Conservation (phyloP, 1,140 invertebrate species). For the Brachionus rubens region DNA sequence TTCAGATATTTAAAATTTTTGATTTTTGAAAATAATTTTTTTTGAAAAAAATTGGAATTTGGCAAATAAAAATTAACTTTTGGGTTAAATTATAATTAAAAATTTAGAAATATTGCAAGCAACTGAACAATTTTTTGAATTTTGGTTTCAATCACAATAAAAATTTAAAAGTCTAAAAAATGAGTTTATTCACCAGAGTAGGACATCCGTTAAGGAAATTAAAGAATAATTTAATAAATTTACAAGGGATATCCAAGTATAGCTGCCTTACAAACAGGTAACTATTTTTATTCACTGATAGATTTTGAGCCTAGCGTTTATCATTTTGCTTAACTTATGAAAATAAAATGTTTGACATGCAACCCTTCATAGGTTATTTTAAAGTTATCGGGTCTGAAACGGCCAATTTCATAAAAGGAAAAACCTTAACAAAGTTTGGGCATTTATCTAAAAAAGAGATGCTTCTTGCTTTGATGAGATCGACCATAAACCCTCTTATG, state of each 20-base stretch:
- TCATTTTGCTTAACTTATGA: no score
- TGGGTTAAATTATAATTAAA: background rate
- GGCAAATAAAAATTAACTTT: slow-evolving; percentile 30
- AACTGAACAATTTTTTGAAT: background rate
- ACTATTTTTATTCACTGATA: no score
- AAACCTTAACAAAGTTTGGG: no score
- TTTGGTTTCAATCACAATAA: background rate
- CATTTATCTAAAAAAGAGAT: no score
- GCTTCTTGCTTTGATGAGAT: no score
- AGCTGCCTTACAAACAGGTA: slow-evolving; percentile 15
- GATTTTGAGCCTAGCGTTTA: no score
- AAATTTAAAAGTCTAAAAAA: background rate
- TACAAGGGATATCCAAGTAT: background rate
- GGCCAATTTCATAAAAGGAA: no score
- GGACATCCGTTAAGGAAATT: background rate
- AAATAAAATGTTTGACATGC: no score
- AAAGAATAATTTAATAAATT: background rate
- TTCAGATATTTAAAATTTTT: background rate
- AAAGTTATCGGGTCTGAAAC: no score
- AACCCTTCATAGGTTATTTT: no score
- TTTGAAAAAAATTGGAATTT: background rate
- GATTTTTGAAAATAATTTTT: background rate
- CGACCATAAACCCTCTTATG: no score
- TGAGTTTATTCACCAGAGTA: background rate
- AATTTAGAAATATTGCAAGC: slow-evolving; percentile 29